Percentiles rank a stretch among this genome's conserved stretches.
These are phyloP conservation scores for Drosophila erecta DNA, from an alignment of 1,140 invertebrate species.

Conservation along the genomic window DNA sequence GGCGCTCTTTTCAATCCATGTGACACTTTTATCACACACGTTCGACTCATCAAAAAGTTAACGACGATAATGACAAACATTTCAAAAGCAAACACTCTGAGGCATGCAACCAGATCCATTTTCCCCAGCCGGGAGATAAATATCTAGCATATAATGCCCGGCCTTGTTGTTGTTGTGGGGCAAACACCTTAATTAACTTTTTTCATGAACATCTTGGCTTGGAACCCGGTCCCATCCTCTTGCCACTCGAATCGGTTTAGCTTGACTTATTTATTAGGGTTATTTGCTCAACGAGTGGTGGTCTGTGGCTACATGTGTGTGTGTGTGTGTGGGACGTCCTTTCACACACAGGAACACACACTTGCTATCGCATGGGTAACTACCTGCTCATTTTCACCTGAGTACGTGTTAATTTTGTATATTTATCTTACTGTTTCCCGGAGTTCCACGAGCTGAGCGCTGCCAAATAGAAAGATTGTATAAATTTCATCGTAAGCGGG, in stretches of 20 bases:
- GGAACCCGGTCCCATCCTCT: background rate
- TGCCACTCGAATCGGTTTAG: slow-evolving; percentile 48
- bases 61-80: slow-evolving; percentile 82
- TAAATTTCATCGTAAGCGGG: slow-evolving; percentile 48
- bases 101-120: slow-evolving; percentile 43
- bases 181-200: slow-evolving; percentile 83
- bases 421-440: slow-evolving; percentile 69
- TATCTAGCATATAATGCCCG: slow-evolving; percentile 75
- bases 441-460: slow-evolving; percentile 6
- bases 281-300: slow-evolving; percentile 62
- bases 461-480: slow-evolving; percentile 61
- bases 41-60: slow-evolving; percentile 83
- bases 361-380: slow-evolving; percentile 25
- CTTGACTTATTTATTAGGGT: slow-evolving; percentile 81
- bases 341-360: slow-evolving; percentile 30
- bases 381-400: slow-evolving; percentile 80
- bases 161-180: slow-evolving; percentile 58
- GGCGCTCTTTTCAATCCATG: slow-evolving; percentile 59
- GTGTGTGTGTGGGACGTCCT: slow-evolving; percentile 30
- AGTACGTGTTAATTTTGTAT: slow-evolving; percentile 81
- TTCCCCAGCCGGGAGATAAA: slow-evolving; percentile 54
- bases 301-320: slow-evolving; percentile 8
- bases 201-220: slow-evolving; percentile 66
- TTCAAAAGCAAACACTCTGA: slow-evolving; percentile 75
- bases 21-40: slow-evolving; percentile 82